A percentile compares a stretch with the other conserved stretches of the same genome.
Conservation (phyloP, 2,888 invertebrate genomes). For the Ceraclea dissimilis region DNA sequence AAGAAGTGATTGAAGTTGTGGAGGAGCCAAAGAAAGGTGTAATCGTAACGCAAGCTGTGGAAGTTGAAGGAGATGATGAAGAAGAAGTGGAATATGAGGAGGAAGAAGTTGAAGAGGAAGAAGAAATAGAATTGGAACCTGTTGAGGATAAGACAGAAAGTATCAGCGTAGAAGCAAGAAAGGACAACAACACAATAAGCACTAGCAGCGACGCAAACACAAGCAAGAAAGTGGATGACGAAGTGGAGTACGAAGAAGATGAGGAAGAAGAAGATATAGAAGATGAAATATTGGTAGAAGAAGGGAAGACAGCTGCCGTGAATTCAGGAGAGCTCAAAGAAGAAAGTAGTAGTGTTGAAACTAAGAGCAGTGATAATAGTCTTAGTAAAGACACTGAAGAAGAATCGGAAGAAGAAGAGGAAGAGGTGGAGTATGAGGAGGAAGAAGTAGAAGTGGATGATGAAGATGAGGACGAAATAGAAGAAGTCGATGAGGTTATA, state of each 20-base stretch:
- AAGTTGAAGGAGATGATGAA: slow-evolving; percentile 22
- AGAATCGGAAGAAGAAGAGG: slow-evolving; percentile 31
- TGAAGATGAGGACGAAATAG: slow-evolving; percentile 31
- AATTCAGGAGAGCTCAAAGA: slow-evolving; percentile 2
- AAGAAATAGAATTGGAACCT: not conserved
- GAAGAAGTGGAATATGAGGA: slow-evolving; percentile 25
- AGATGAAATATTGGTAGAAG: slow-evolving; percentile 12
- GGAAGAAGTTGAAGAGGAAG: slow-evolving; percentile 20
- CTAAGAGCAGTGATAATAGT: not conserved
- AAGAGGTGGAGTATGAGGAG: slow-evolving; percentile 30
- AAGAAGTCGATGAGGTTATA: slow-evolving; percentile 9
- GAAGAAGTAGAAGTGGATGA: slow-evolving; percentile 26
- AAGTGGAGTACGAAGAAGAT: slow-evolving; percentile 25
- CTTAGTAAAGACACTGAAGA: not conserved
- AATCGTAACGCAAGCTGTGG: not conserved
- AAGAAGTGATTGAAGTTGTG: slow-evolving; percentile 27
- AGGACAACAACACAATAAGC: not conserved
- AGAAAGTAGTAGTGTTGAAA: slow-evolving; percentile 18
- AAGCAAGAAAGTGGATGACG: slow-evolving; percentile 29
- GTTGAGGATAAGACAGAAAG: slow-evolving; percentile 16
- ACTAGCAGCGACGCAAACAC: slow-evolving; percentile 27
- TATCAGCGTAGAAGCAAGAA: slow-evolving; percentile 25
- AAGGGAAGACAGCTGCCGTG: slow-evolving; percentile 23
- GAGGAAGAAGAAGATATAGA: slow-evolving; percentile 32
- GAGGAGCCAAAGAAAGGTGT: not conserved